phyloP scores from a whole-genome alignment of 2,113 vertebrate genomes.

The Panthera tigris region DNA sequence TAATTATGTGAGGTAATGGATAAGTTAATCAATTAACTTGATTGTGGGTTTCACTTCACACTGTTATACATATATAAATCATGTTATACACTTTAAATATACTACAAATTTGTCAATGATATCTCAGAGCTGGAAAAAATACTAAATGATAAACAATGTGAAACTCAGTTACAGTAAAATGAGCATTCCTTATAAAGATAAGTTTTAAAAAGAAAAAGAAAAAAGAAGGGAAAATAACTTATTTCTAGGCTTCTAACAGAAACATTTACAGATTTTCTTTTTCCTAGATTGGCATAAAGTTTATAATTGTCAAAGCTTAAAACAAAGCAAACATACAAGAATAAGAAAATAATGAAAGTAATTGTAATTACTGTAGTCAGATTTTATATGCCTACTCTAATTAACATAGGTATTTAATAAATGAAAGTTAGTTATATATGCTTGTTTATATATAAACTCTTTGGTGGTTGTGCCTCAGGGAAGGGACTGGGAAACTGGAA shows the following conservation, averaged over 20 bases:
- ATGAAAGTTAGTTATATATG: background rate
- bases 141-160: background rate
- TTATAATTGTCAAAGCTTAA: background rate
- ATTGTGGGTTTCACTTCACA: background rate
- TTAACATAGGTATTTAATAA: background rate
- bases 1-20: background rate
- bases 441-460: background rate
- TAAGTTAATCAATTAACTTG: background rate
- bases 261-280: background rate
- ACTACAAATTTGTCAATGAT: background rate
- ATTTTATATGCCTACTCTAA: background rate
- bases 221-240: background rate
- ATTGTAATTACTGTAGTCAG: background rate
- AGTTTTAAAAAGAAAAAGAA: background rate
- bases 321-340: slow-evolving; percentile 2
- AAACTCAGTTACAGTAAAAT: background rate
- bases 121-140: background rate
- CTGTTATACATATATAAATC: background rate
- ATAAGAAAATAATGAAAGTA: background rate
- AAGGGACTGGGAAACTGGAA: background rate
- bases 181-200: background rate
- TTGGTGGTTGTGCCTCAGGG: background rate
- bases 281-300: background rate
- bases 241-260: background rate
- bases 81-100: background rate